Evolutionary conservation across 1,140 invertebrate species (phyloP), one percentile per base, ranked within the genome.

Genomic region (Cyrtorhinus lividipennis): DNA sequence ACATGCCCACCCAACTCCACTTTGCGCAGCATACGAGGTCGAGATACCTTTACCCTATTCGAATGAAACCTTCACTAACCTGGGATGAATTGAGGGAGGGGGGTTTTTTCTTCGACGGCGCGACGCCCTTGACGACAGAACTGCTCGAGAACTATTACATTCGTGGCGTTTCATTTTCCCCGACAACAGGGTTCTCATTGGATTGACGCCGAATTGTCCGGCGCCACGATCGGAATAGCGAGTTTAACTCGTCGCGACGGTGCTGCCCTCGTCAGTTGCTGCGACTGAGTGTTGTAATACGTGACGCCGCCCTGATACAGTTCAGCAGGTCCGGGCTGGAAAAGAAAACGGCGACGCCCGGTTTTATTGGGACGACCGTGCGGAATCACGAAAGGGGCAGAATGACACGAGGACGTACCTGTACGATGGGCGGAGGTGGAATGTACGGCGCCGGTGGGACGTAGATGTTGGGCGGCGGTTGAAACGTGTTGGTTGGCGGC

Each of bases 151-250:
- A n/a, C n/a, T n/a, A n/a, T n/a, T n/a, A n/a, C n/a, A n/a, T n/a
- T n/a, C n/a, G n/a, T n/a, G n/a, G n/a, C n/a, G n/a, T n/a, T n/a
- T n/a, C n/a, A n/a, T n/a, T n/a, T n/a, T n/a, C n/a, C n/a, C n/a
- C 27, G 59, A 27, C 45, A 45, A n/a, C 75, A 73, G 1, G 75
- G 74, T 10, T 10, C 10, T 53, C 20, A 53, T 20, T 53, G 48
- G 5, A 53, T 53, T 5, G 48, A 20, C 20, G 10, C 10, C 5
- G 48, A 53, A 22, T 26, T 18, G 24, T 30, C 25, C 10, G 76
- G 76, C 30, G 75, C 72, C 15, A 78, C 70, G 44, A 78, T 76
- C 20, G 77, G 76, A 38, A 78, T 76, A n/a, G 76, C 76, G n/a
- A 73, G 71, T 65, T 75, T 76, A 15, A 75, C 72, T 53, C 76